These are phyloP conservation scores for Hyles vespertilio DNA, from an alignment of 1,140 invertebrate species.

Conservation along the genomic window DNA sequence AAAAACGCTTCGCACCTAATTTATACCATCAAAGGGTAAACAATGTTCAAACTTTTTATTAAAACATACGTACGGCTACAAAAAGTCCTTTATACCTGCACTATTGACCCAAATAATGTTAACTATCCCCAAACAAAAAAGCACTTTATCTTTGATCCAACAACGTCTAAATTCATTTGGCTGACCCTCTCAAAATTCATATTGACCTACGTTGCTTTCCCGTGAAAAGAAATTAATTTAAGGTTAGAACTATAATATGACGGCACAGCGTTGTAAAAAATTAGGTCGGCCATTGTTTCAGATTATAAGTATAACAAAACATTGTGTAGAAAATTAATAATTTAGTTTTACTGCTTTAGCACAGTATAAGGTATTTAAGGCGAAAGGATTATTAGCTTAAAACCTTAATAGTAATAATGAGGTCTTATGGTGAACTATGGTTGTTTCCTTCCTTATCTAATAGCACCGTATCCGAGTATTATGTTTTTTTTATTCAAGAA, in stretches of 20 bases:
- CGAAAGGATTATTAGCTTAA: too few species aligned
- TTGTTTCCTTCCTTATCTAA: too few species aligned
- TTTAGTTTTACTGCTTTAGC: too few species aligned
- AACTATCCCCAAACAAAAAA: conserved; percentile 1
- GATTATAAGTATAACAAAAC: too few species aligned
- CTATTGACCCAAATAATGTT: conserved; percentile 9
- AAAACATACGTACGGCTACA: conserved; percentile 44
- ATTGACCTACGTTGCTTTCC: conserved; percentile 56
- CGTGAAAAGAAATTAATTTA: conserved; percentile 58
- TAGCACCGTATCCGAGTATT: too few species aligned
- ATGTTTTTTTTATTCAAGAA: neutral
- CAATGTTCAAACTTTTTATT: conserved; percentile 40
- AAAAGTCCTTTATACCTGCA: conserved; percentile 37
- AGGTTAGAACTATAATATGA: conserved; percentile 23
- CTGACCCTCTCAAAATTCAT: conserved; percentile 15
- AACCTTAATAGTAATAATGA: too few species aligned
- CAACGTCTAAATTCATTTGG: conserved; percentile 19
- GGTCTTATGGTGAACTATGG: too few species aligned
- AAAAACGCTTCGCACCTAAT: conserved; percentile 39
- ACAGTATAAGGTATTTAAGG: too few species aligned
- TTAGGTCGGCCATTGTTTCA: neutral
- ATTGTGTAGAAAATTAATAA: too few species aligned
- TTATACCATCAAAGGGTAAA: conserved; percentile 31
- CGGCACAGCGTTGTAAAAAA: conserved; percentile 1
- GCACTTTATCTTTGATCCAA: neutral